Percentiles rank a stretch among this genome's conserved stretches.
Evolutionary conservation across 2,797 vertebrate genomes (phyloP).

Genomic region (Cirrhinus molitorella): DNA sequence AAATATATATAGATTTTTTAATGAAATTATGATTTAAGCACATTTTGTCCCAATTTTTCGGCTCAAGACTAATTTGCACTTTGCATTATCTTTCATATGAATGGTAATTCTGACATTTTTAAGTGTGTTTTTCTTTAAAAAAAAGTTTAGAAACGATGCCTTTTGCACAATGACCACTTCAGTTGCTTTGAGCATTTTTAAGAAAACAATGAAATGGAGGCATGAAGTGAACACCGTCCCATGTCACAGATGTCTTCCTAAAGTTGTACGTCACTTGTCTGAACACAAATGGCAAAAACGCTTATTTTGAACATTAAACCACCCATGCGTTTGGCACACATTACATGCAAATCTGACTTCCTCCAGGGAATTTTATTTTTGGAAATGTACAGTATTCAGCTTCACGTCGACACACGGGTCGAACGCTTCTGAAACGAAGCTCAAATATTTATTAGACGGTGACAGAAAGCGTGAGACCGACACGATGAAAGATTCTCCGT

Average conservation of each 20-base stretch:
- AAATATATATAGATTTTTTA: background rate
- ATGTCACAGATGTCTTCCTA: background rate
- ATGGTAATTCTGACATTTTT: background rate
- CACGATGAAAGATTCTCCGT: conserved; percentile 22
- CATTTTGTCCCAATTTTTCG: background rate
- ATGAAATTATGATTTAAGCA: background rate
- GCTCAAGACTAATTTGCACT: background rate
- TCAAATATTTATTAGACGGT: conserved; percentile 38
- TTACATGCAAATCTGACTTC: background rate
- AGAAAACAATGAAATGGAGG: background rate
- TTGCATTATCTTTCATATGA: background rate
- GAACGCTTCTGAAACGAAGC: conserved; percentile 2
- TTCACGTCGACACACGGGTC: background rate
- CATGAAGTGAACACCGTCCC: background rate
- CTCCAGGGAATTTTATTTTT: background rate
- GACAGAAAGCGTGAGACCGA: background rate
- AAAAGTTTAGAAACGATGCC: background rate
- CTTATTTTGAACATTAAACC: background rate
- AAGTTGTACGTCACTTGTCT: background rate
- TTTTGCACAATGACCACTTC: background rate
- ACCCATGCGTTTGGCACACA: background rate
- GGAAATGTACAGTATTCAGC: background rate
- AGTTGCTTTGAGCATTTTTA: background rate
- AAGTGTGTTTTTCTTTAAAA: background rate
- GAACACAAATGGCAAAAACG: background rate